phyloP scores from a whole-genome alignment of 2,888 invertebrate genomes.

The Drosophila incognita region DNA sequence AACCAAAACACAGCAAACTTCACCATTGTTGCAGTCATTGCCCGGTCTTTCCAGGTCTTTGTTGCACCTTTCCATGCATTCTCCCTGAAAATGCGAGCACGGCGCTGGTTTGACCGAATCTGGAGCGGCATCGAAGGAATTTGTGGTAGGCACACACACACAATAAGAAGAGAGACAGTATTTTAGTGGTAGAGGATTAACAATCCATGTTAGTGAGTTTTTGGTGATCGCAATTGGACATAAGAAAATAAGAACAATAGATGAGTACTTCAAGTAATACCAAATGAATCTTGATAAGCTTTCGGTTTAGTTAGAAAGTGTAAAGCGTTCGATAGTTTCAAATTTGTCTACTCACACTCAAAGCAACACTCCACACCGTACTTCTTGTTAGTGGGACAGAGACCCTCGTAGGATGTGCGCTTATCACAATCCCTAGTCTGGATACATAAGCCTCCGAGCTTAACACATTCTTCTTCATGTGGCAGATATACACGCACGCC shows the following conservation, averaged over 20 bases:
- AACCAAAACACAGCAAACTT: constrained; percentile 83
- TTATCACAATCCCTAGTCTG: constrained; percentile 77
- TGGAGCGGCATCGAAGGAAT: constrained; percentile 49
- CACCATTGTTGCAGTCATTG: constrained; percentile 81
- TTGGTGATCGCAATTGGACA: constrained; percentile 13
- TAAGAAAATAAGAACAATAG: constrained; percentile 15
- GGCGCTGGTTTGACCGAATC: constrained; percentile 83
- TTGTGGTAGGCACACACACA: background rate
- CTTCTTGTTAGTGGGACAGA: constrained; percentile 80
- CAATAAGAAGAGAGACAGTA: constrained; percentile 14
- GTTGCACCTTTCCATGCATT: constrained; percentile 80
- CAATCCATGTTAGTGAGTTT: constrained; percentile 25
- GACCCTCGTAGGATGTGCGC: constrained; percentile 79
- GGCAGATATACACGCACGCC: constrained; percentile 80
- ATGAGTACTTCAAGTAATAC: constrained; percentile 54
- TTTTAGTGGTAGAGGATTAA: background rate
- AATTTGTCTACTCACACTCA: constrained; percentile 77
- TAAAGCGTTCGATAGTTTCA: background rate
- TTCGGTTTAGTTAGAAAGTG: constrained; percentile 3
- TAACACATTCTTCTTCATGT: constrained; percentile 81
- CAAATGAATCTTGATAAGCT: constrained; percentile 32
- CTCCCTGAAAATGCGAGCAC: constrained; percentile 81
- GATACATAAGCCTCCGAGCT: constrained; percentile 84
- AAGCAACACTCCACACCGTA: constrained; percentile 84
- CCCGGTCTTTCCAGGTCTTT: constrained; percentile 75